phyloP scores from a whole-genome alignment of 2,797 vertebrate genomes.

The Crocidura indochinensis region DNA sequence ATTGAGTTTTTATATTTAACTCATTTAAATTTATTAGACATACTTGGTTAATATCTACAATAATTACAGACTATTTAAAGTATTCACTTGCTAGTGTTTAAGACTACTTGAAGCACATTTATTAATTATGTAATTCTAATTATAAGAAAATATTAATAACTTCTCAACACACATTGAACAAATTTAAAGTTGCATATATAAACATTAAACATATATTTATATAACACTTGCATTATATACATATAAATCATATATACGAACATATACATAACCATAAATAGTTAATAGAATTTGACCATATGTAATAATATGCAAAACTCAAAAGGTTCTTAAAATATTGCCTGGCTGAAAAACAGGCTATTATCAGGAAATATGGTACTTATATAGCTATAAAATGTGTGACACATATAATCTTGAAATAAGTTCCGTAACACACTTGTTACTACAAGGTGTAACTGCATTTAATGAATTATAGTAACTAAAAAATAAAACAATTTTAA shows the following conservation, averaged over 20 bases:
- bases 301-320: background rate
- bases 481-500: constrained; percentile 16
- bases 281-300: background rate
- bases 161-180: background rate
- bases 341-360: background rate
- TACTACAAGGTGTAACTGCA: background rate
- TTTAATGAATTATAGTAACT: constrained; percentile 35
- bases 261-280: background rate
- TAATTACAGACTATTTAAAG: background rate
- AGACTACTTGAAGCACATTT: constrained; percentile 30
- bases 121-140: background rate
- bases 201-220: background rate
- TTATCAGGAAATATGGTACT: background rate
- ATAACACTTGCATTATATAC: background rate
- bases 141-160: background rate
- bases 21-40: constrained; percentile 20
- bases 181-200: constrained; percentile 17
- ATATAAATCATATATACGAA: background rate
- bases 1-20: constrained; percentile 3
- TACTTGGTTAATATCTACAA: background rate
- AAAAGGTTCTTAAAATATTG: constrained; percentile 7
- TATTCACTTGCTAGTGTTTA: background rate
- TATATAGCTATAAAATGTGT: background rate
- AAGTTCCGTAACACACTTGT: background rate
- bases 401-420: constrained; percentile 5